phyloP scores from a whole-genome alignment of 1,140 invertebrate species.

The Hylaeus volcanicus region DNA sequence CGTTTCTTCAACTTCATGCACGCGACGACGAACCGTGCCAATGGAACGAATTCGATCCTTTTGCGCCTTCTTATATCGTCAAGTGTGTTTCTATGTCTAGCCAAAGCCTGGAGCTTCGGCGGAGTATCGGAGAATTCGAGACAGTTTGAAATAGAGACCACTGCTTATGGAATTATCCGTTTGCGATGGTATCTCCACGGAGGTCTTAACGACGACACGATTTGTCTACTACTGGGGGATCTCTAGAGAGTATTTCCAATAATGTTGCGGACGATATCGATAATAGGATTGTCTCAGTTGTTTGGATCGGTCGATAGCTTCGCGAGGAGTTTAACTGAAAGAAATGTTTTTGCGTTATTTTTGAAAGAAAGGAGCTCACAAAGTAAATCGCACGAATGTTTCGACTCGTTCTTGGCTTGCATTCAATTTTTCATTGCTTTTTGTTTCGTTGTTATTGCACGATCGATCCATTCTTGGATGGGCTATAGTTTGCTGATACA shows the following conservation, averaged over 20 bases:
- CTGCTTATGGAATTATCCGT: too few species aligned
- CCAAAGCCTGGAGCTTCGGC: too few species aligned
- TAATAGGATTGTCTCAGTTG: neutral
- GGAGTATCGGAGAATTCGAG: too few species aligned
- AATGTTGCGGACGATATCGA: neutral
- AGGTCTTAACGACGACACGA: neutral
- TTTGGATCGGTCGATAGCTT: neutral
- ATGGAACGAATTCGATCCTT: too few species aligned
- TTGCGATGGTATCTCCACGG: neutral
- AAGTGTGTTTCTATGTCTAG: too few species aligned
- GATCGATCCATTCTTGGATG: too few species aligned
- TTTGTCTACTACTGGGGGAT: neutral
- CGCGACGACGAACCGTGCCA: too few species aligned
- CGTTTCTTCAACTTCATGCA: too few species aligned
- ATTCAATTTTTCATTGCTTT: neutral
- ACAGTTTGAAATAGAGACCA: too few species aligned
- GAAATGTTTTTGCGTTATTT: neutral
- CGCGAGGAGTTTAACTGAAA: neutral
- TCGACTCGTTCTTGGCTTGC: neutral
- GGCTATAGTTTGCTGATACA: too few species aligned
- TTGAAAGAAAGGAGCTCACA: neutral
- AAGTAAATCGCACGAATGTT: neutral
- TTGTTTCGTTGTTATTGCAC: too few species aligned
- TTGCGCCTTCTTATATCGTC: too few species aligned
- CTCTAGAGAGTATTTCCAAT: neutral